These are phyloP conservation scores for Pogonognathellus flavescens DNA, from an alignment of 1,140 invertebrate species.

Conservation along the genomic window DNA sequence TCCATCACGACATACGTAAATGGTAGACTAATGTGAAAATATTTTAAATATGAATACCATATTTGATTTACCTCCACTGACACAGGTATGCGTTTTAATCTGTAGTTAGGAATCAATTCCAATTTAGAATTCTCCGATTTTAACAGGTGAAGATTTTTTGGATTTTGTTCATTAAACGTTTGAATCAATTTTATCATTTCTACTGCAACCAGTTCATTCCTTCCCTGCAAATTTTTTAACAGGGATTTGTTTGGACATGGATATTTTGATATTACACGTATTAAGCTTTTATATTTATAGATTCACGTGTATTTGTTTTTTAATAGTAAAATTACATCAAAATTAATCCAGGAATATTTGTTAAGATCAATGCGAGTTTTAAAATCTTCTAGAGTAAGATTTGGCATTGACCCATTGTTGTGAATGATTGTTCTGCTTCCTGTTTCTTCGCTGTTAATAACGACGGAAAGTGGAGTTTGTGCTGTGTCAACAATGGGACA, in stretches of 20 bases:
- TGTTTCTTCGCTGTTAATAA: conserved; percentile 71
- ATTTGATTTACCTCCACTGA: conserved; percentile 51
- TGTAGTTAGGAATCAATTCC: conserved; percentile 52
- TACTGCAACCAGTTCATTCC: conserved; percentile 73
- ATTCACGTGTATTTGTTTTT: too few species aligned
- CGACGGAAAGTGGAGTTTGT: conserved; percentile 69
- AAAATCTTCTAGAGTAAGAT: conserved; percentile 76
- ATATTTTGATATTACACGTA: too few species aligned
- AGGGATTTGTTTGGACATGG: too few species aligned
- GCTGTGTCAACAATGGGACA: conserved; percentile 1
- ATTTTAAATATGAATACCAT: too few species aligned
- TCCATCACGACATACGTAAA: too few species aligned
- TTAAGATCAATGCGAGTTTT: conserved; percentile 71
- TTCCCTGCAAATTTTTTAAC: conserved; percentile 70
- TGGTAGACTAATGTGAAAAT: too few species aligned
- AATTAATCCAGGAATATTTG: conserved; percentile 79
- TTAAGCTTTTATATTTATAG: too few species aligned
- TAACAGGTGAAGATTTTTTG: neutral
- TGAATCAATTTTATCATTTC: conserved; percentile 76
- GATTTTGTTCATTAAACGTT: conserved; percentile 72
- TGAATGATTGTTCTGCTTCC: conserved; percentile 78
- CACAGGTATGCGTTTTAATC: conserved; percentile 48
- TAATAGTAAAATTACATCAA: too few species aligned
- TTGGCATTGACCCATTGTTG: conserved; percentile 74
- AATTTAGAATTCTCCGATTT: neutral